A percentile compares a stretch with the other conserved stretches of the same genome.
These are phyloP conservation scores for Lochmaea crataegi DNA, from an alignment of 2,888 invertebrate species.

Conservation along the genomic window DNA sequence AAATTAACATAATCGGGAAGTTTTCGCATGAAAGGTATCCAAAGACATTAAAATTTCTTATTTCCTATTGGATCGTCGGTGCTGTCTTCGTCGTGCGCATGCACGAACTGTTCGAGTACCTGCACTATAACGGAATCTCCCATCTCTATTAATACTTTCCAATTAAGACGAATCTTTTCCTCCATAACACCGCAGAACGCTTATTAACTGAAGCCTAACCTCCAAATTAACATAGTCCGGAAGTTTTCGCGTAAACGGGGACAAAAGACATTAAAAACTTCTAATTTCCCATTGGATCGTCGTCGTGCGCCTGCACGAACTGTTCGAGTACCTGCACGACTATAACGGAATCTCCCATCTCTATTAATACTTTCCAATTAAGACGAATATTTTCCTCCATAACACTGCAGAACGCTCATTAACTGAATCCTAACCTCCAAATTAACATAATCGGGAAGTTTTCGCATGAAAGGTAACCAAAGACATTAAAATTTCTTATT, in stretches of 20 bases:
- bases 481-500: too few relatives aligned
- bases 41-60: too few relatives aligned
- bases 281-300: constrained; percentile 57
- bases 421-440: constrained; percentile 56
- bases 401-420: constrained; percentile 54
- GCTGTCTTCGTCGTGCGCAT: constrained; percentile 52
- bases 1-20: too few relatives aligned
- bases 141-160: too few relatives aligned
- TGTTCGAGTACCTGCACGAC: constrained; percentile 49
- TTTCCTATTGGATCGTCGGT: constrained; percentile 56
- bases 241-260: constrained; percentile 56
- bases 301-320: constrained; percentile 50
- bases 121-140: constrained; percentile 18
- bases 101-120: constrained; percentile 50
- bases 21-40: too few relatives aligned
- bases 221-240: constrained; percentile 57
- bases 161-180: constrained; percentile 21
- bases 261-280: constrained; percentile 55
- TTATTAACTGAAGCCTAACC: constrained; percentile 56
- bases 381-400: constrained; percentile 24
- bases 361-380: too few relatives aligned
- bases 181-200: constrained; percentile 50
- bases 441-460: constrained; percentile 57
- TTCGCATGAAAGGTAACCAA: constrained; percentile 56
- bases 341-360: too few relatives aligned